phyloP scores from a whole-genome alignment of 2,113 vertebrate species.

The Seriola rivoliana region DNA sequence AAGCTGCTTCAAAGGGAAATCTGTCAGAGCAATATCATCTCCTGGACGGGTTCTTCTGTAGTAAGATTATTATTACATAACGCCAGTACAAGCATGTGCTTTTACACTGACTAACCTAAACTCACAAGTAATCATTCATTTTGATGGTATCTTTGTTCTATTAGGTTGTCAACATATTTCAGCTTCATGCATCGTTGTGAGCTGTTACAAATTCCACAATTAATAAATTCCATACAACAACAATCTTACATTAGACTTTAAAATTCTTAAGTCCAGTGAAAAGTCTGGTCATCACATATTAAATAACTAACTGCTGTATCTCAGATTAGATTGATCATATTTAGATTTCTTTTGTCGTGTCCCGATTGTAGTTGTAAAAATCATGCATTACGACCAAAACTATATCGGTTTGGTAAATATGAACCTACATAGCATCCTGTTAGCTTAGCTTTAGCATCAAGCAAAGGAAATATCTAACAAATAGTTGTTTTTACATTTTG shows the following conservation, averaged over 20 bases:
- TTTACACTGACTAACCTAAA: background rate
- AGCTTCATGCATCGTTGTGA: background rate
- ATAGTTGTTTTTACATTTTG: too few relatives aligned
- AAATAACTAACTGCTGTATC: background rate
- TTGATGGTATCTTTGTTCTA: background rate
- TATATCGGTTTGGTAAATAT: background rate
- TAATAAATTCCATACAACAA: background rate
- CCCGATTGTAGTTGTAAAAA: background rate
- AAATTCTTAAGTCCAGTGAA: too few relatives aligned
- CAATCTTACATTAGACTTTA: background rate
- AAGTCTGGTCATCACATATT: background rate
- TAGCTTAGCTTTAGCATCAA: too few relatives aligned
- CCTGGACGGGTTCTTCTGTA: background rate
- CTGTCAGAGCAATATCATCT: background rate
- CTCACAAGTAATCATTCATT: background rate
- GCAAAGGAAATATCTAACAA: too few relatives aligned
- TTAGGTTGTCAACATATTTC: too few relatives aligned
- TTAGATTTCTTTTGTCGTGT: background rate
- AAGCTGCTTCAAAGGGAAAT: constrained; percentile 37
- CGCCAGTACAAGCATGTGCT: background rate
- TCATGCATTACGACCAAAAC: background rate
- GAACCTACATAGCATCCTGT: background rate
- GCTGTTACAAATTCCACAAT: background rate
- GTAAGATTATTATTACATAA: background rate
- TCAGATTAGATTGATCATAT: background rate